These are phyloP conservation scores for Gymnopithys bicolor DNA, from an alignment of 2,797 vertebrate species.

Conservation along the genomic window DNA sequence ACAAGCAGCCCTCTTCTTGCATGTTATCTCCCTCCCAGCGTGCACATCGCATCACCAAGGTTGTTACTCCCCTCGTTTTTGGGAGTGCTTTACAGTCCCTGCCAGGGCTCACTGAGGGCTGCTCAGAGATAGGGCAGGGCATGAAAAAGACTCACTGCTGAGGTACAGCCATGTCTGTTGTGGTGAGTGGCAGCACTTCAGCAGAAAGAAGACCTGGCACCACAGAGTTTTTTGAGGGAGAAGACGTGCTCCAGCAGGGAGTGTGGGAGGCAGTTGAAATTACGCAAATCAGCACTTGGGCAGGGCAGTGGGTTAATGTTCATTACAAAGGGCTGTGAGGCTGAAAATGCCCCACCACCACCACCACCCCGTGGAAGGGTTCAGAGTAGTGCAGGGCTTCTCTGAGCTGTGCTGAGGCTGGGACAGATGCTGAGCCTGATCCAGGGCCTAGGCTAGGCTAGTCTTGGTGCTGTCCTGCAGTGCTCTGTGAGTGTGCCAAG, in stretches of 20 bases:
- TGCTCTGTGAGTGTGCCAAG: rapidly evolving
- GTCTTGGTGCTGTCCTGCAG: rapidly evolving
- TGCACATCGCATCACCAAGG: rapidly evolving
- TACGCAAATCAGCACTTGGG: neutral
- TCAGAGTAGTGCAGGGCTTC: neutral
- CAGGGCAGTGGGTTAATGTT: conserved; percentile 46
- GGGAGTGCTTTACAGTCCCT: neutral
- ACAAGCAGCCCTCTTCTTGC: neutral
- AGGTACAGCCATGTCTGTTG: neutral
- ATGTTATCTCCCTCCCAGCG: neutral
- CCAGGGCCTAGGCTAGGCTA: rapidly evolving
- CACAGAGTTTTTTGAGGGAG: neutral
- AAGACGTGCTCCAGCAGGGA: neutral
- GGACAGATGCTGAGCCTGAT: neutral
- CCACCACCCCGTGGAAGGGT: neutral
- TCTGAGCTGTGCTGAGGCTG: rapidly evolving
- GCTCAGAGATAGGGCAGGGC: neutral
- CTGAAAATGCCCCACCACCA: neutral
- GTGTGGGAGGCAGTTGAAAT: neutral
- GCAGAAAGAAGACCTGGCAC: neutral
- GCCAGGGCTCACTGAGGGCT: neutral
- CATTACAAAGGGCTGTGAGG: neutral
- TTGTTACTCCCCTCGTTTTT: neutral
- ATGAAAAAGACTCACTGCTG: neutral
- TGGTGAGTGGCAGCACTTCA: neutral